Percentiles rank a stretch among this genome's conserved stretches.
Evolutionary conservation across 2,888 invertebrate genomes (phyloP).

Genomic region (Spilosoma lubricipeda): DNA sequence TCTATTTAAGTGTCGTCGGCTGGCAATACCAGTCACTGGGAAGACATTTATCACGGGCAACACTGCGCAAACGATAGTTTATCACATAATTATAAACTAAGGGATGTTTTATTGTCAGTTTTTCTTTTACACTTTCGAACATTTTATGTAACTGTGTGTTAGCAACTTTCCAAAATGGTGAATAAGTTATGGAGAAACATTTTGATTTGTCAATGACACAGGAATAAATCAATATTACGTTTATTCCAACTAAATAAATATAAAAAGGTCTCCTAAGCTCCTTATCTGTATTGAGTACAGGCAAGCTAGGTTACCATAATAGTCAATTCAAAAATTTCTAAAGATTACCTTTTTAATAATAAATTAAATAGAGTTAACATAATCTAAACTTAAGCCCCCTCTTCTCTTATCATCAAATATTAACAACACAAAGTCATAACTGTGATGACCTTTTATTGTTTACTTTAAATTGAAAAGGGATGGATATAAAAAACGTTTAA

Average conservation of each 20-base stretch:
- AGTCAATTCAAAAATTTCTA: too few relatives aligned
- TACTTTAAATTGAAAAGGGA: not conserved
- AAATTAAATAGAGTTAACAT: not conserved
- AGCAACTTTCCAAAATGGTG: not conserved
- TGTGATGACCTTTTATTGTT: not conserved
- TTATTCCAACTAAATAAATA: not conserved
- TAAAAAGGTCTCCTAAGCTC: not conserved
- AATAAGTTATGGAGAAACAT: not conserved
- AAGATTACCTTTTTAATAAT: not conserved
- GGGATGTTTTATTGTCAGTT: slow-evolving; percentile 20
- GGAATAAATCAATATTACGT: not conserved
- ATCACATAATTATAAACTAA: slow-evolving; percentile 25
- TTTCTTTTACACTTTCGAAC: not conserved
- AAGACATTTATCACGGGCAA: slow-evolving; percentile 68
- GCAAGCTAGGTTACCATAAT: too few relatives aligned
- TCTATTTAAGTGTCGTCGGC: slow-evolving; percentile 61
- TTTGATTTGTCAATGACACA: not conserved
- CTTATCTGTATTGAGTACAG: not conserved
- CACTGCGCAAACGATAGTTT: slow-evolving; percentile 38
- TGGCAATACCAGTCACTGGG: slow-evolving; percentile 60
- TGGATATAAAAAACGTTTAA: not conserved
- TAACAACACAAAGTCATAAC: not conserved
- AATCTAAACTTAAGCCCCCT: not conserved
- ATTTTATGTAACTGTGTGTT: not conserved
- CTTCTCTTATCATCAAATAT: not conserved